Evolutionary conservation across 2,113 vertebrate species (phyloP).

Genomic region (Labrus mixtus): DNA sequence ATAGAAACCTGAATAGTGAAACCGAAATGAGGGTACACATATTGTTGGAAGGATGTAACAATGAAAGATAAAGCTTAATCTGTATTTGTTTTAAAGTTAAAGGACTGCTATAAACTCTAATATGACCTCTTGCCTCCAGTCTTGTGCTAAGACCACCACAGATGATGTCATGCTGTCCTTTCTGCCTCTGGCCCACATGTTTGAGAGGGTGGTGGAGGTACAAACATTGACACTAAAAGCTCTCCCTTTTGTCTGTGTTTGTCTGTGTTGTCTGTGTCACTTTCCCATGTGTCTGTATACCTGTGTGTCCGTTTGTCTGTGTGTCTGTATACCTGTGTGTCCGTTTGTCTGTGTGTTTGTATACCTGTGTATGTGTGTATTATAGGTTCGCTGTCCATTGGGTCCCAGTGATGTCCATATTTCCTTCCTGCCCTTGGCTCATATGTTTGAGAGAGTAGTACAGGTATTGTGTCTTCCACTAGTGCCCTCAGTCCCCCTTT

Average conservation of each 20-base stretch:
- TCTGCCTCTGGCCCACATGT: constrained; percentile 63
- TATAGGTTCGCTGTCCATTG: constrained; percentile 68
- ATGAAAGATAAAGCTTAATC: not conserved
- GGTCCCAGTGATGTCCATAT: constrained; percentile 71
- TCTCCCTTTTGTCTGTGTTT: not conserved
- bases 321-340: constrained; percentile 10
- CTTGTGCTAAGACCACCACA: constrained; percentile 8
- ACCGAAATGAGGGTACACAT: too few relatives aligned
- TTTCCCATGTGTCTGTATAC: not conserved
- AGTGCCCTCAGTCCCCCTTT: not conserved
- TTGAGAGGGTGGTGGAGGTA: constrained; percentile 62
- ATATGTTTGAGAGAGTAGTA: constrained; percentile 85
- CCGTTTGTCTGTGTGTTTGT: not conserved
- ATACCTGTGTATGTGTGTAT: constrained; percentile 27
- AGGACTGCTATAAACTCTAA: not conserved
- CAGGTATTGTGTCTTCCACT: constrained; percentile 72
- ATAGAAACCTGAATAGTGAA: too few relatives aligned
- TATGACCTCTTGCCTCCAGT: constrained; percentile 34
- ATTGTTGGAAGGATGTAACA: too few relatives aligned
- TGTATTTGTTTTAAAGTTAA: not conserved
- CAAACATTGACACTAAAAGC: constrained; percentile 1
- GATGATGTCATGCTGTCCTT: constrained; percentile 58
- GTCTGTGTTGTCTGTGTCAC: not conserved
- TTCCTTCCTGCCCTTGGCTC: constrained; percentile 87
- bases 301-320: not conserved